Base-by-base conservation (phyloP, 2,113 vertebrate species). In the Hydropotes inermis region DNA sequence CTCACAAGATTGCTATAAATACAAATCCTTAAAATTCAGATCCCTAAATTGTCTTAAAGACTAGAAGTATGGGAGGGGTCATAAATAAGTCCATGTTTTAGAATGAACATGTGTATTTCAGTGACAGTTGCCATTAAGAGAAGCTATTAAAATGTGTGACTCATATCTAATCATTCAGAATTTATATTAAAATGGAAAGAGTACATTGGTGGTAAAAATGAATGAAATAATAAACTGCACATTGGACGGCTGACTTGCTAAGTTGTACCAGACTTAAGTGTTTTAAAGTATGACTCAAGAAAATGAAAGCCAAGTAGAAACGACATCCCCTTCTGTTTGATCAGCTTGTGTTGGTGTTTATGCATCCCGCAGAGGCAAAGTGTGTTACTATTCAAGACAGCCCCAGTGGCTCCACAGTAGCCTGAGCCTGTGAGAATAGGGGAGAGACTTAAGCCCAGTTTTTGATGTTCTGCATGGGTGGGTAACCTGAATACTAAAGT, bases 381-480 rank as follows among this genome's bases (percentile, higher is more conserved):
- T 97, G 97, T 97, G 64, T 97, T 95, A 74, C 98, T 98, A 82
- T 98, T 98, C 96, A 94, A 58, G 43, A 9, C 95, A 52, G 0
- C 83, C 95, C 81, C 2, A 13, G 97, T 94, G 70, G 95, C 76
- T 97, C 82, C 96, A 97, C 92, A 87, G 96, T 92, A 92, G 95
- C 90, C 96, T 92, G 93, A 98, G 93, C 95, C 97, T 16, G 0
- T 96, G 98, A 98, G 98, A 99, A 98, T 83, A 97, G 92, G 76
- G 97, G 93, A 98, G 96, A 98, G 97, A 98, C 98, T 94, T 0
- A 45, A 98, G 98, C 98, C 98, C 98, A 97, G 99, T 98, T 99
- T 98, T 98, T 99, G 98, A 99, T 99, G 98, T 99, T 99, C 99
- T 99, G 99, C 99, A 87, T 98, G 98, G 98, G 97, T 98, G 98